Percentiles rank a stretch among this genome's conserved stretches.
Evolutionary conservation across 1,140 invertebrate species (phyloP).

Genomic region (Bombus superbus): DNA sequence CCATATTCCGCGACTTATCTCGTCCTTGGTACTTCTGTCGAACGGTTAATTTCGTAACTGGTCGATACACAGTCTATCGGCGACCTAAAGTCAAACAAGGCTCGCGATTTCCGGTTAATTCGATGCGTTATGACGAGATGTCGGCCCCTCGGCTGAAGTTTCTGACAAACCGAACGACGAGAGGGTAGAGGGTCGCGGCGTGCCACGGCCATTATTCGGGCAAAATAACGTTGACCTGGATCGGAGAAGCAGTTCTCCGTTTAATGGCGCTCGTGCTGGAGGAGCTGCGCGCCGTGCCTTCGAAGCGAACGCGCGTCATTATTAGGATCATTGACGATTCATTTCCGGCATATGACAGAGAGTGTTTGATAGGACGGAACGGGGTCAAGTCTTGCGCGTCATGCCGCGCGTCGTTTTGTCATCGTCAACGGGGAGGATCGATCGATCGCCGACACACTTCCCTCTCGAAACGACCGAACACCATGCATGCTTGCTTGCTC

Average conservation of each 20-base stretch:
- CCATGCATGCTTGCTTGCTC: neutral
- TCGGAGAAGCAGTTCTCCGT: constrained; percentile 34
- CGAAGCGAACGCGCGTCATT: constrained; percentile 50
- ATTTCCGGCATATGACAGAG: constrained; percentile 66
- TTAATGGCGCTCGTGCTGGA: constrained; percentile 54
- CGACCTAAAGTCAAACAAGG: constrained; percentile 4
- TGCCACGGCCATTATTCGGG: constrained; percentile 48
- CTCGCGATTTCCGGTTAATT: constrained; percentile 29
- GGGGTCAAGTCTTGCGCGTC: constrained; percentile 63
- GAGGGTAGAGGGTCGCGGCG: neutral
- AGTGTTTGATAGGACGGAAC: constrained; percentile 50
- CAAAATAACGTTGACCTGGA: constrained; percentile 63
- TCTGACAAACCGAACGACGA: neutral
- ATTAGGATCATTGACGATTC: constrained; percentile 69
- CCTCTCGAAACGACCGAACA: neutral
- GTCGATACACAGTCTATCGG: neutral
- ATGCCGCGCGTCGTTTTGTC: constrained; percentile 63
- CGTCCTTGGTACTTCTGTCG: no score
- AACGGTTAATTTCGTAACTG: neutral
- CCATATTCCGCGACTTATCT: neutral
- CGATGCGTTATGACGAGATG: constrained; percentile 11
- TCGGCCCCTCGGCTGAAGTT: neutral
- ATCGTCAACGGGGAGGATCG: constrained; percentile 42
- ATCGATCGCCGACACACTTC: constrained; percentile 38
- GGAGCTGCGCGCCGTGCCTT: constrained; percentile 6